These are phyloP conservation scores for Dynastes grantii DNA, from an alignment of 2,888 invertebrate species.

Conservation along the genomic window DNA sequence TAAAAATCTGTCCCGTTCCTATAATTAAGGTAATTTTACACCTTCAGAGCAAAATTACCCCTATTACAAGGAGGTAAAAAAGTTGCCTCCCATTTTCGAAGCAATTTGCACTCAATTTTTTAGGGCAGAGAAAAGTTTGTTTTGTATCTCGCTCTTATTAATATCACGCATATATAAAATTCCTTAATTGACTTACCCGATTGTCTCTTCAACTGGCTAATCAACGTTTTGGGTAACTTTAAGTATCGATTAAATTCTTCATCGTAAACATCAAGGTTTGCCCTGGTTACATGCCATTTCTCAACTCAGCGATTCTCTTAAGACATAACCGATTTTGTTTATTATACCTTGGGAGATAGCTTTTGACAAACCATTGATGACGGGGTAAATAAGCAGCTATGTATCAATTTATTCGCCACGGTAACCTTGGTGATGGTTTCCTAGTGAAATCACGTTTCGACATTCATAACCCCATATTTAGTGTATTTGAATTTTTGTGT, in stretches of 20 bases:
- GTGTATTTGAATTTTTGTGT: conserved; percentile 40
- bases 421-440: conserved; percentile 23
- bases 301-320: not conserved
- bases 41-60: too few relatives aligned
- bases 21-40: too few relatives aligned
- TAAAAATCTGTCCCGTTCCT: too few relatives aligned
- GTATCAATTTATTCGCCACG: conserved; percentile 3
- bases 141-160: too few relatives aligned
- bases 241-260: conserved; percentile 73
- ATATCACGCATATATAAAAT: too few relatives aligned
- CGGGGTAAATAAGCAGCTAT: conserved; percentile 23
- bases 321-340: conserved; percentile 52
- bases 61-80: too few relatives aligned
- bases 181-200: conserved; percentile 59
- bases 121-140: too few relatives aligned
- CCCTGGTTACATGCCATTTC: conserved; percentile 46
- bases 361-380: conserved; percentile 7
- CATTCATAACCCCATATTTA: conserved; percentile 37
- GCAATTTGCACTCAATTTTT: too few relatives aligned
- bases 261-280: conserved; percentile 68
- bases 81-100: too few relatives aligned
- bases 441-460: conserved; percentile 27
- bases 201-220: conserved; percentile 68
- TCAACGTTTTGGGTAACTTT: conserved; percentile 69
- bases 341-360: conserved; percentile 43